phyloP scores from a whole-genome alignment of 2,113 vertebrate species.

The Serilophus lunatus region DNA sequence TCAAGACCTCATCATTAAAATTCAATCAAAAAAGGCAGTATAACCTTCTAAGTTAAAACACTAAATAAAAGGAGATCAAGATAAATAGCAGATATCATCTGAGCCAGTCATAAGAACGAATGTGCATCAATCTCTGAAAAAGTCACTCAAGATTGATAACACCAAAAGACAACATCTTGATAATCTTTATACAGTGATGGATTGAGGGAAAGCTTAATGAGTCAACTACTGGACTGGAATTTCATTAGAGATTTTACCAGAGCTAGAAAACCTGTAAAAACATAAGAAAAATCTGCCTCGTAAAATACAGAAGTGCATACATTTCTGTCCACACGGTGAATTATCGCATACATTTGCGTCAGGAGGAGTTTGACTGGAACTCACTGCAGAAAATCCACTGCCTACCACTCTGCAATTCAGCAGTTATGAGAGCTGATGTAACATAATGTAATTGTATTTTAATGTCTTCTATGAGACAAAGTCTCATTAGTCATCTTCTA shows the following conservation, averaged over 20 bases:
- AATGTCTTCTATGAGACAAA: constrained; percentile 41
- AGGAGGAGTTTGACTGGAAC: constrained; percentile 54
- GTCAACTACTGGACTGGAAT: constrained; percentile 64
- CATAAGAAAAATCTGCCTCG: constrained; percentile 11
- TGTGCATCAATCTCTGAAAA: constrained; percentile 78
- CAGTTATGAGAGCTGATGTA: constrained; percentile 54
- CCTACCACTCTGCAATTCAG: constrained; percentile 4
- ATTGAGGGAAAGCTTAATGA: constrained; percentile 79
- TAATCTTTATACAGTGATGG: constrained; percentile 87
- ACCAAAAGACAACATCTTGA: constrained; percentile 79
- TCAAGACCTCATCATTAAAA: constrained; percentile 55
- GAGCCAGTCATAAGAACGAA: constrained; percentile 72
- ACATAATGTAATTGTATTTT: constrained; percentile 55
- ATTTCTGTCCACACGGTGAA: constrained; percentile 1
- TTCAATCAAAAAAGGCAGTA: constrained; percentile 54
- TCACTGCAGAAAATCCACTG: background rate
- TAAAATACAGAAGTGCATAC: background rate
- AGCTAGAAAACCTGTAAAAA: constrained; percentile 5
- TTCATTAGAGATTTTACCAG: constrained; percentile 47
- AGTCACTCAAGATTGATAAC: constrained; percentile 82
- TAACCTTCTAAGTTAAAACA: constrained; percentile 68
- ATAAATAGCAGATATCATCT: constrained; percentile 84
- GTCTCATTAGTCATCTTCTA: constrained; percentile 60
- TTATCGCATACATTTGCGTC: constrained; percentile 48
- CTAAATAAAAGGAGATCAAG: constrained; percentile 84